Percentiles rank a stretch among this genome's conserved stretches.
Evolutionary conservation across 2,888 invertebrate genomes (phyloP).

Genomic region (Steinernema carpocapsae): DNA sequence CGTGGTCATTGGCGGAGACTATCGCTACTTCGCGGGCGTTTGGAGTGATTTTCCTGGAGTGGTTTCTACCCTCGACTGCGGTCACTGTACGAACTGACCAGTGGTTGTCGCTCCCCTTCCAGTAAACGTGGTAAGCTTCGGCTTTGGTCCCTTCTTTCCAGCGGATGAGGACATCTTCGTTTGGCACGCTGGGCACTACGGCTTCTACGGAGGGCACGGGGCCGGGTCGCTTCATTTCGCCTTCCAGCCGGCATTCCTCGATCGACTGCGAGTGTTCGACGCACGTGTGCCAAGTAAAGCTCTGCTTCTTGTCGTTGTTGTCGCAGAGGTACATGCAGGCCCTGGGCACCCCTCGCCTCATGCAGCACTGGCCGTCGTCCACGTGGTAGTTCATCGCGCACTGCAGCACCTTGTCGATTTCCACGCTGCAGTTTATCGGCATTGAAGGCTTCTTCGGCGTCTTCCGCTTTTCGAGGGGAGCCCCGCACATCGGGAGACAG

Average conservation of each 20-base stretch:
- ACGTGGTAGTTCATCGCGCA: conserved; percentile 51
- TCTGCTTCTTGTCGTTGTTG: conserved; percentile 13
- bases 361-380: conserved; percentile 37
- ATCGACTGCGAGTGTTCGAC: conserved; percentile 38
- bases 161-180: conserved; percentile 15
- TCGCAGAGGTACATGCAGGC: conserved; percentile 54
- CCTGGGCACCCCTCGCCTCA: conserved; percentile 40
- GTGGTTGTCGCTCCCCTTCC: conserved; percentile 40
- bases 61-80: conserved; percentile 49
- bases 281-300: conserved; percentile 41
- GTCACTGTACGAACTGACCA: conserved; percentile 48
- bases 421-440: conserved; percentile 36
- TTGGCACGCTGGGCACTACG: background rate
- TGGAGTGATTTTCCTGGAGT: conserved; percentile 38
- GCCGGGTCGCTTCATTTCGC: conserved; percentile 41
- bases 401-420: conserved; percentile 52
- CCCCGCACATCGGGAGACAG: conserved; percentile 52
- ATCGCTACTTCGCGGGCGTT: conserved; percentile 49
- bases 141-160: conserved; percentile 42
- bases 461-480: background rate
- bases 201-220: background rate
- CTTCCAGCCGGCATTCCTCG: conserved; percentile 43
- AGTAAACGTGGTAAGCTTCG: conserved; percentile 52
- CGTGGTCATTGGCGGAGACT: conserved; percentile 51
- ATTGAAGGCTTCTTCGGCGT: background rate